Evolutionary conservation across 2,113 vertebrate species (phyloP), one percentile per base, ranked within the genome.

Genomic region (Tyrannus savana): DNA sequence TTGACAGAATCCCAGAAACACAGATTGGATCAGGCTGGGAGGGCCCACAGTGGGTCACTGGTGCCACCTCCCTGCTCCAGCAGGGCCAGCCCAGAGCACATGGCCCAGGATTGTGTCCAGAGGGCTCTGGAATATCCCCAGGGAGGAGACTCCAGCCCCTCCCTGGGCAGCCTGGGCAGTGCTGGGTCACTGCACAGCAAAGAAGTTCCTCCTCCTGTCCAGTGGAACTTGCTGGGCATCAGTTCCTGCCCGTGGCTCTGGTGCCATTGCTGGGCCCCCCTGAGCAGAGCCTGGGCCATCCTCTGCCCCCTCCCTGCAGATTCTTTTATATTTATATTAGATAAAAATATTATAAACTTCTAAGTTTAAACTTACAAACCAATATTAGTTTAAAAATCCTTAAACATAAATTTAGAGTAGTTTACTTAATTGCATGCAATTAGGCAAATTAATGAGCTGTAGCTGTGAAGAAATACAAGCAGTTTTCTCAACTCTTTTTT

Each of bases 11-110:
- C 16, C 15, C n/a, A 60, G 39, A 44, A 33, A 0, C 19, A 30
- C 50, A 30, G 71, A 0, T 0, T 35, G 39, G 3, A 1, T 8
- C 2, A 69, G 55, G 22, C 27, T 19, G 47, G 64, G 12, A 2
- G 37, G 31, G 8, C 14, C 25, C 35, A 1, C 31, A 12, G 18
- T 3, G 47, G 27, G 7, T 46, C 23, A 56, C 4, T 68, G 39
- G 39, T 53, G 25, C 3, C 63, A 9, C 21, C 72, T 76, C 73
- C 59, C 62, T 44, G 52, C 53, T 21, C 53, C 63, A 52, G 53
- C 63, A 52, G 73, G 46, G 53, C 62, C 73, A 76, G 25, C 52
- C 31, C 72, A 67, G 52, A 67, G 72, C 83, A 0, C 62, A 31
- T 16, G 71, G 72, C 72, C 58, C 83, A 76, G 83, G n/a, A 55